Percentiles rank a stretch among this genome's conserved stretches.
phyloP scores from a whole-genome alignment of 2,888 invertebrate genomes.

The Tetragonisca angustula region DNA sequence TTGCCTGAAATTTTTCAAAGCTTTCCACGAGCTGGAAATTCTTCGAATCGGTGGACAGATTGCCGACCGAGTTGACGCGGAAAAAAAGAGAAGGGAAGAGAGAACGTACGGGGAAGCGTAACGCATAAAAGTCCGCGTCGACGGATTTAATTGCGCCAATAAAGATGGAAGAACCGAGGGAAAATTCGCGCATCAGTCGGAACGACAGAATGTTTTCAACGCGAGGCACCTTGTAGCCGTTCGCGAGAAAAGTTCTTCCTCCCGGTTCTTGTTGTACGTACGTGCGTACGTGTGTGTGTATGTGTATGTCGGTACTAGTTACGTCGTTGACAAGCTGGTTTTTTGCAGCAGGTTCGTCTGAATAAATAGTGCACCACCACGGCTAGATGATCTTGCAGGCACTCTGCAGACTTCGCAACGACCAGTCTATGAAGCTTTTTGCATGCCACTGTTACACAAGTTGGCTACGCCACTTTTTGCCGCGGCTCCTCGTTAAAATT shows the following conservation, averaged over 20 bases:
- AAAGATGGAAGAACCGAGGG: not conserved
- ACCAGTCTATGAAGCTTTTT: slow-evolving; percentile 38
- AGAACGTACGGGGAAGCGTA: too few relatives aligned
- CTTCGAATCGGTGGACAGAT: not conserved
- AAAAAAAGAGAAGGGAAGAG: too few relatives aligned
- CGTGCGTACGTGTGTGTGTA: too few relatives aligned
- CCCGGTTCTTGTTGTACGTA: too few relatives aligned
- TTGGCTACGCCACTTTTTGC: slow-evolving; percentile 21
- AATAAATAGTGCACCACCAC: slow-evolving; percentile 49
- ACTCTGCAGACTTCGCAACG: slow-evolving; percentile 29
- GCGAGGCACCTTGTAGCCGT: not conserved
- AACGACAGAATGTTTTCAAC: slow-evolving; percentile 16
- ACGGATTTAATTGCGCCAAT: not conserved
- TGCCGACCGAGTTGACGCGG: not conserved
- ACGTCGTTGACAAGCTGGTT: not conserved
- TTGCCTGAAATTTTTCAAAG: not conserved
- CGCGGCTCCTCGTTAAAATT: slow-evolving; percentile 38
- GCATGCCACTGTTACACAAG: slow-evolving; percentile 18
- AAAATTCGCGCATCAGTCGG: slow-evolving; percentile 17
- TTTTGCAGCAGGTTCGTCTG: slow-evolving; percentile 35
- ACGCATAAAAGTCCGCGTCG: not conserved
- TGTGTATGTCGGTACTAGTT: not conserved
- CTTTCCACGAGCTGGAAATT: not conserved
- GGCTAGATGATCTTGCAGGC: slow-evolving; percentile 47
- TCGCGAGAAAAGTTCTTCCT: slow-evolving; percentile 13